These are phyloP conservation scores for Poecilobothrus nobilitatus DNA, from an alignment of 2,888 invertebrate species.

Conservation along the genomic window DNA sequence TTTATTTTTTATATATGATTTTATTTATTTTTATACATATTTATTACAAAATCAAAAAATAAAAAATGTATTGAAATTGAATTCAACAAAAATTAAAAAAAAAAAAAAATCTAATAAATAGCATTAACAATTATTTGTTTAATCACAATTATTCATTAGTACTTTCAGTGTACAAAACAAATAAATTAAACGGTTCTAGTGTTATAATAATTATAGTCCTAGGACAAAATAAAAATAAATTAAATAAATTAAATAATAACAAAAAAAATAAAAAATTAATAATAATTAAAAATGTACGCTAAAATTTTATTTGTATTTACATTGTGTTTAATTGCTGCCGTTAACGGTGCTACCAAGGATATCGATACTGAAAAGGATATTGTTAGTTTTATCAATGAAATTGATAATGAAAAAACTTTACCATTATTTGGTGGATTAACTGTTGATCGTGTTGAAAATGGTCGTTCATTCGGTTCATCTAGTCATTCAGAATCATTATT, in stretches of 20 bases:
- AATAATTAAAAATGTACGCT: slow-evolving; percentile 34
- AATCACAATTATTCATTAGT: slow-evolving; percentile 14
- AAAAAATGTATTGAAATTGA: too few relatives aligned
- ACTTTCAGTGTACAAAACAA: slow-evolving; percentile 1
- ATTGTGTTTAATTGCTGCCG: slow-evolving; percentile 37
- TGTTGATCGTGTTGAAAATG: slow-evolving; percentile 40
- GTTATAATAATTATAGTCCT: slow-evolving; percentile 1
- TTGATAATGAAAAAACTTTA: slow-evolving; percentile 43
- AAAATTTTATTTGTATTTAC: slow-evolving; percentile 34
- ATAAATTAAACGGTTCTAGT: neutral
- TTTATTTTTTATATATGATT: neutral
- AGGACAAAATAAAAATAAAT: neutral
- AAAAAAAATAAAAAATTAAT: slow-evolving; percentile 8
- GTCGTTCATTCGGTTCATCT: slow-evolving; percentile 34
- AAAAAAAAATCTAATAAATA: slow-evolving; percentile 21
- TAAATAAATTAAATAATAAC: neutral
- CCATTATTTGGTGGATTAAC: slow-evolving; percentile 43
- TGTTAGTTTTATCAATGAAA: slow-evolving; percentile 43
- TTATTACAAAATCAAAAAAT: too few relatives aligned
- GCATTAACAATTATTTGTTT: slow-evolving; percentile 31
- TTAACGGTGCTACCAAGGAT: slow-evolving; percentile 38
- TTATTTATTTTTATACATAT: neutral
- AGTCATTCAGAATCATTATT: slow-evolving; percentile 39
- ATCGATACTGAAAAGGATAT: slow-evolving; percentile 41
- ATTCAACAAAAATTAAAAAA: neutral